Conservation (phyloP, 2,797 vertebrate genomes). For the Meda fulgida region DNA sequence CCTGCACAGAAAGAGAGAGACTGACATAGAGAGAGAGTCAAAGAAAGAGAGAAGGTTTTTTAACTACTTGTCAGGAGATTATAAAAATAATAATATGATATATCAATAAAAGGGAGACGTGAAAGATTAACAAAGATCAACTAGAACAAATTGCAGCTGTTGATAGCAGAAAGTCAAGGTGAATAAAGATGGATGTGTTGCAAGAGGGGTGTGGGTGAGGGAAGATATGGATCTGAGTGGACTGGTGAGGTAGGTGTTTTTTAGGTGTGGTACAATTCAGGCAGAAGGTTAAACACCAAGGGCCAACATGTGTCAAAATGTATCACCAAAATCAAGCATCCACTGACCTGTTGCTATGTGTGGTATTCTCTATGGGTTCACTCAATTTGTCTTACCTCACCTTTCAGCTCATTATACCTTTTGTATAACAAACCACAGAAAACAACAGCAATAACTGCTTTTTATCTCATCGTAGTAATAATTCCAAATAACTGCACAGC, state of each 20-base stretch:
- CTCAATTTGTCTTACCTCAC: neutral
- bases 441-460: constrained; percentile 1
- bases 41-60: neutral
- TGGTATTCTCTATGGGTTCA: constrained; percentile 23
- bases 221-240: constrained; percentile 31
- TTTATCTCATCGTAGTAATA: neutral
- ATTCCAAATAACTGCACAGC: neutral
- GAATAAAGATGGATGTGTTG: neutral
- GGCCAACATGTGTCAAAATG: neutral
- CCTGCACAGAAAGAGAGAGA: constrained; percentile 45
- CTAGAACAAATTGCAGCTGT: neutral
- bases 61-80: neutral
- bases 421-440: neutral
- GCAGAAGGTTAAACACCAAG: constrained; percentile 18
- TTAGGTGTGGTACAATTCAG: constrained; percentile 28
- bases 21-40: neutral
- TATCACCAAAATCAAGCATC: constrained; percentile 17
- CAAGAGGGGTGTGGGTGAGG: neutral
- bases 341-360: constrained; percentile 12
- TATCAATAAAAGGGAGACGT: constrained; percentile 2
- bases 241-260: constrained; percentile 34
- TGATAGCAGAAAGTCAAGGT: neutral
- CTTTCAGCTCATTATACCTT: neutral
- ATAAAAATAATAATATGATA: neutral
- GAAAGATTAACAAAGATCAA: neutral